Percentiles rank a stretch among this genome's conserved stretches.
Conservation (phyloP, 2,888 invertebrate genomes). For the Drosophila lacicola region DNA sequence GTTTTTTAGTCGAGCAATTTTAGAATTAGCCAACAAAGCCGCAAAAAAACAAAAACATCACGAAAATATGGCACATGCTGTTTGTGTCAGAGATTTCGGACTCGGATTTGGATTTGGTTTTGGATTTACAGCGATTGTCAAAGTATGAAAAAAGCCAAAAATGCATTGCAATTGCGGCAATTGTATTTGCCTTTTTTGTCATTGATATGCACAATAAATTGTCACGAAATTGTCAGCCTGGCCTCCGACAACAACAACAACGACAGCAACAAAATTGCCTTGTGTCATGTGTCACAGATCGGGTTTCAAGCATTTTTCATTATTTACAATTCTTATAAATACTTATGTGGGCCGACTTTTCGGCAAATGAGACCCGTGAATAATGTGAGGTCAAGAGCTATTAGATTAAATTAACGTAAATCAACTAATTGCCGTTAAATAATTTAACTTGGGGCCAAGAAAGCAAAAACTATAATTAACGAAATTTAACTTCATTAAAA, state of each 20-base stretch:
- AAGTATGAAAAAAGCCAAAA: constrained; percentile 10
- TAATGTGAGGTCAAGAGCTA: constrained; percentile 52
- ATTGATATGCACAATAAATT: constrained; percentile 76
- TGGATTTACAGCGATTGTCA: constrained; percentile 40
- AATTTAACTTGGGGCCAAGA: constrained; percentile 51
- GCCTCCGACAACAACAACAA: constrained; percentile 11
- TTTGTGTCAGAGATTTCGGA: constrained; percentile 30
- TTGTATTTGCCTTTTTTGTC: constrained; percentile 68
- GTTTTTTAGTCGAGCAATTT: constrained; percentile 52
- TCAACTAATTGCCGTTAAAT: constrained; percentile 63
- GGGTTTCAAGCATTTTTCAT: constrained; percentile 43
- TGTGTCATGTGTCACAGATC: constrained; percentile 52
- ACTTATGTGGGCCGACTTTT: constrained; percentile 8
- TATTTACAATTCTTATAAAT: constrained; percentile 24
- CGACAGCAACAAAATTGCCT: constrained; percentile 24
- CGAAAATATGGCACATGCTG: constrained; percentile 58
- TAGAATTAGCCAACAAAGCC: constrained; percentile 62
- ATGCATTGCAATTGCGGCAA: constrained; percentile 56
- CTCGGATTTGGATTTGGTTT: constrained; percentile 3
- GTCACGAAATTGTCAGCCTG: constrained; percentile 69
- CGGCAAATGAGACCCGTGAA: constrained; percentile 34
- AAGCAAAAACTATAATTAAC: constrained; percentile 54
- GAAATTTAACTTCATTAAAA: constrained; percentile 63
- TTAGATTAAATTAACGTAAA: constrained; percentile 61
- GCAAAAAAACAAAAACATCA: constrained; percentile 29